Evolutionary conservation across 2,113 vertebrate genomes (phyloP), one percentile per base, ranked within the genome.

Genomic region (Hystrix cristata): DNA sequence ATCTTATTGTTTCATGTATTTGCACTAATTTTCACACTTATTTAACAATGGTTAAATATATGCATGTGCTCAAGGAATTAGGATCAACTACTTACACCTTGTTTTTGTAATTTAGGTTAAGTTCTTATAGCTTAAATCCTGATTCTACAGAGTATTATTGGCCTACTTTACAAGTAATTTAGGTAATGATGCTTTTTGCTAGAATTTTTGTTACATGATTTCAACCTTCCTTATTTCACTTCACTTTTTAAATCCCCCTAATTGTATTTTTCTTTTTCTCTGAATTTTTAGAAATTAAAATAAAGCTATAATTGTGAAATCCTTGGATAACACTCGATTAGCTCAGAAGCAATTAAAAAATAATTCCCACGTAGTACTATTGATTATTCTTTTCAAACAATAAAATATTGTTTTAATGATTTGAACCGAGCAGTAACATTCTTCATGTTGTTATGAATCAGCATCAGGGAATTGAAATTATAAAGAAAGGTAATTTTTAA

Each of bases 381-480:
- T 90, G 82, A 88, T 76, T 95, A 98, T 98, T 97, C 76, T 97
- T 98, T 97, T 94, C 43, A 87, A 98, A 97, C 76, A 90, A 97
- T 98, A 94, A 95, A 90, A 48, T 64, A 94, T 59, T 91, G 23
- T 96, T 97, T 92, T 96, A 95, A 91, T 95, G 62, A 95, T 82
- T 96, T 79, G 48, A 89, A 11, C 59, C 95, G 87, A 69, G 57
- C 15, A 57, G 43, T 89, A 95, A 3, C 27, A 69, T 97, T 25
- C 2, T 82, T 93, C 92, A 94, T 96, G 31, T 95, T 98, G 60
- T 97, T 97, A 76, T 51, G n/a, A 96, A 38, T 89, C 87, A 96
- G 96, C 79, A 97, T 62, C 55, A 90, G 87, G 51, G 87, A 96
- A 96, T 78, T 95, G 55, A 94, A 91, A 96, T 93, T 87, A 74